Conservation (phyloP, 1,140 invertebrate species). For the Drosophila saltans region DNA sequence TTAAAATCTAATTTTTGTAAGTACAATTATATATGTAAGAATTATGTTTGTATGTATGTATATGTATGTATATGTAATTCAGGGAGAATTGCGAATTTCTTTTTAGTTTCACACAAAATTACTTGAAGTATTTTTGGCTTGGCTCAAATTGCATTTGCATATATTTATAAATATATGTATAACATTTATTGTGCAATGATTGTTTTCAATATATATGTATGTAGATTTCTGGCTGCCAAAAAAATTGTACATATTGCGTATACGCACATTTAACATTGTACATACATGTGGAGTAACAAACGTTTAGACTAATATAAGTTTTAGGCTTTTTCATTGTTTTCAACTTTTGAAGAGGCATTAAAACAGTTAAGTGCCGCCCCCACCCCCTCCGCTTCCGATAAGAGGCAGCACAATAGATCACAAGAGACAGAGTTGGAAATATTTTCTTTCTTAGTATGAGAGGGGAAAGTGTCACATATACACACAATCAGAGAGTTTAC, state of each 20-base stretch:
- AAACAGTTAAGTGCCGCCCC: slow-evolving; percentile 65
- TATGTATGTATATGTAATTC: slow-evolving; percentile 3
- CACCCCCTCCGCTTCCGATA: slow-evolving; percentile 29
- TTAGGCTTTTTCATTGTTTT: slow-evolving; percentile 64
- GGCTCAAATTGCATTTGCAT: slow-evolving; percentile 17
- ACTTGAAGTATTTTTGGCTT: slow-evolving; percentile 72
- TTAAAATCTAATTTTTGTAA: slow-evolving; percentile 60
- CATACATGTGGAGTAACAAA: slow-evolving; percentile 7
- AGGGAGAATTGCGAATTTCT: slow-evolving; percentile 29
- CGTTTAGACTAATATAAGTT: slow-evolving; percentile 55
- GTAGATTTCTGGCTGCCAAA: slow-evolving; percentile 35
- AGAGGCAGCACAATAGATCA: slow-evolving; percentile 75
- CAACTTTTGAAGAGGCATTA: slow-evolving; percentile 75
- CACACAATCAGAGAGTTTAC: slow-evolving; percentile 66
- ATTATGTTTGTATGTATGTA: background rate
- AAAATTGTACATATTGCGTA: slow-evolving; percentile 39
- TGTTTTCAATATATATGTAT: slow-evolving; percentile 52
- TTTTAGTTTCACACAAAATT: slow-evolving; percentile 70
- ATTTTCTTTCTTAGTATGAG: slow-evolving; percentile 13
- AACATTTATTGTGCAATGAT: slow-evolving; percentile 76
- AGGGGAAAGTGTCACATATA: slow-evolving; percentile 42
- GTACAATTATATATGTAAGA: slow-evolving; percentile 2
- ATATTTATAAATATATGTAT: slow-evolving; percentile 28
- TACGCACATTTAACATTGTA: slow-evolving; percentile 2
- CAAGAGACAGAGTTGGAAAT: slow-evolving; percentile 74